phyloP scores from a whole-genome alignment of 2,888 invertebrate species.

The Rhimphoctona megacephalus region DNA sequence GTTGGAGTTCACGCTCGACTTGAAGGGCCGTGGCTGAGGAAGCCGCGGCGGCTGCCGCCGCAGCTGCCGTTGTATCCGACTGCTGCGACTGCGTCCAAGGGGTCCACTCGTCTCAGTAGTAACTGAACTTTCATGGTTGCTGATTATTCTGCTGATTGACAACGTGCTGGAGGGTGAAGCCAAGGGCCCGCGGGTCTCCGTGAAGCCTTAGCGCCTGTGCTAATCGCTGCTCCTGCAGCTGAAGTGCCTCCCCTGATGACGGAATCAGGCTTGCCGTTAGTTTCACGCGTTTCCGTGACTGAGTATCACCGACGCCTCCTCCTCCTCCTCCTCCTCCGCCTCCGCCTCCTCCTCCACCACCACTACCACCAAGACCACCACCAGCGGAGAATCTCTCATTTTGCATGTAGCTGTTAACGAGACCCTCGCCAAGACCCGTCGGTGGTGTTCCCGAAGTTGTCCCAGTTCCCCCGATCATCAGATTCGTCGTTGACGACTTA shows the following conservation, averaged over 20 bases:
- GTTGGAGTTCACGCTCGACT: conserved; percentile 71
- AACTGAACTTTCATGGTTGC: conserved; percentile 92
- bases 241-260: conserved; percentile 83
- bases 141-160: conserved; percentile 86
- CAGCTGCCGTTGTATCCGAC: conserved; percentile 71
- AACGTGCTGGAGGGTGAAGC: conserved; percentile 88
- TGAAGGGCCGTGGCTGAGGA: conserved; percentile 73
- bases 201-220: conserved; percentile 94
- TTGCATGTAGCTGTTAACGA: conserved; percentile 70
- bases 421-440: conserved; percentile 68
- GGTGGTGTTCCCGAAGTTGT: conserved; percentile 67
- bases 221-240: conserved; percentile 91
- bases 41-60: conserved; percentile 76
- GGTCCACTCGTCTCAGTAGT: conserved; percentile 89
- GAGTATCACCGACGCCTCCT: conserved; percentile 64
- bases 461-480: conserved; percentile 67
- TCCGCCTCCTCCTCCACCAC: conserved; percentile 54
- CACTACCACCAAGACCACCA: conserved; percentile 64
- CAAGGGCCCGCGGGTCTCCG: conserved; percentile 92
- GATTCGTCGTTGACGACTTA: conserved; percentile 74
- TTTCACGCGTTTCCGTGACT: conserved; percentile 72
- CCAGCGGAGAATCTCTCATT: conserved; percentile 67
- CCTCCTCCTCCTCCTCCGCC: conserved; percentile 49
- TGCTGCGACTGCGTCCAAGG: conserved; percentile 80
- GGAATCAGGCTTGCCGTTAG: conserved; percentile 74